Percentiles rank a stretch among this genome's conserved stretches.
These are phyloP conservation scores for Mythimna pallens DNA, from an alignment of 2,888 invertebrate genomes.

Conservation along the genomic window DNA sequence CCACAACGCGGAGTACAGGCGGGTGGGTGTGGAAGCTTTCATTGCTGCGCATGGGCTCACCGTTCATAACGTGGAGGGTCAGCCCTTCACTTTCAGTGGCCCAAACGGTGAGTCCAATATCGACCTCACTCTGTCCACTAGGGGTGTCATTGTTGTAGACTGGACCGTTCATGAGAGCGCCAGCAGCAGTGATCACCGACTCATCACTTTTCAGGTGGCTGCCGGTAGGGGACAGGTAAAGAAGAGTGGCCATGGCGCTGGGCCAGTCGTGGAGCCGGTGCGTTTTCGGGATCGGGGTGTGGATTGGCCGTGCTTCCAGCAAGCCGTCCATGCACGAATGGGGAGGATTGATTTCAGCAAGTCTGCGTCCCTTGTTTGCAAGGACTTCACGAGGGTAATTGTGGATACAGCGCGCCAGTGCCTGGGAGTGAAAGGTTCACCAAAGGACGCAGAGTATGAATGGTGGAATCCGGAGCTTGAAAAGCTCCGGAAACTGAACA, in stretches of 20 bases:
- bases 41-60: too few species aligned
- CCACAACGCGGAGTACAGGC: too few species aligned
- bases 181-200: slow-evolving; percentile 54
- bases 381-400: not conserved
- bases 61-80: too few species aligned
- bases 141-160: too few species aligned
- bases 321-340: too few species aligned
- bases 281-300: not conserved
- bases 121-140: too few species aligned
- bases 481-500: not conserved
- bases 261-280: not conserved
- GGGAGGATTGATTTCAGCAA: not conserved
- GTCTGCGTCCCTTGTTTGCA: not conserved
- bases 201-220: slow-evolving; percentile 35
- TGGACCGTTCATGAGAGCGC: not conserved
- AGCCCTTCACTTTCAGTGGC: too few species aligned
- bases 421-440: not conserved
- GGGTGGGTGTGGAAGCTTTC: too few species aligned
- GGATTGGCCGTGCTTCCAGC: too few species aligned
- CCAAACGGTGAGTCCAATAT: too few species aligned
- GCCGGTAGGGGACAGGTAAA: rapidly evolving
- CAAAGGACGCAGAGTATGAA: not conserved
- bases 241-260: not conserved
- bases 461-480: not conserved
- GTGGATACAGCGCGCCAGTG: not conserved